Base-by-base conservation (phyloP, 2,113 vertebrate species). In the Cololabis saira region DNA sequence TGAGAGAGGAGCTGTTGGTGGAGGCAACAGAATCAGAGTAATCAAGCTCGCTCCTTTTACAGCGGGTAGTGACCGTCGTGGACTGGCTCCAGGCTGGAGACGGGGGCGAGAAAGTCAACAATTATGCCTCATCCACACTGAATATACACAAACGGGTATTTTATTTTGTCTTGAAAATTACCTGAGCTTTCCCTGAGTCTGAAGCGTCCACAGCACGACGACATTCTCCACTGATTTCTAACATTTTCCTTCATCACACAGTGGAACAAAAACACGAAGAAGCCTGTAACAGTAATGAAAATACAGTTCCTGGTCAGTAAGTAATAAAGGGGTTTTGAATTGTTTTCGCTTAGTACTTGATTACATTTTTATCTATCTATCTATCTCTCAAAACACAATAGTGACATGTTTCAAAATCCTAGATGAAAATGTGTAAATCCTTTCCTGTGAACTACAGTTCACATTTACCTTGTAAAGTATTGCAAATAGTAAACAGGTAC, bases 241-340 rank as follows among this genome's bases (percentile, higher is more conserved):
- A 96, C 95, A 2, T 92, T 95, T 37, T 96, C 95, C 68, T 98
- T 98, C 93, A 96, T 92, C 47, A 95, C 54, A 59, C 96, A 98
- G 84, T 96, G 94, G 79, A 96, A 96, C 52, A 96, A 42, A 79
- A 97, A 98, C 56, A 97, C 90, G 71, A 97, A 93, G 80, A 97
- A 92, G 2, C 96, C 95, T 97, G 67, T 6, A 0, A 8, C 42
- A 51, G 57, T 66, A 52, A 53, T 15, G 43, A 67, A 45, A 73
- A 47, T 2, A 58, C 0, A 11, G 9, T 18, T 21, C 21, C 50
- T 1, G 1, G 1, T 50, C 19, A 22, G 48, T 21, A 13, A 2
- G 33, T 21, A 49, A 50, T 40, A 21, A 48, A 0, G 33, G 6
- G 6, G 5, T 37, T 37, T 37, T 7, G 33, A 4, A 7, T 7